Percentiles rank a stretch among this genome's conserved stretches.
Conservation (phyloP, 1,140 invertebrate genomes). For the Aphaenogaster ashmeadi region DNA sequence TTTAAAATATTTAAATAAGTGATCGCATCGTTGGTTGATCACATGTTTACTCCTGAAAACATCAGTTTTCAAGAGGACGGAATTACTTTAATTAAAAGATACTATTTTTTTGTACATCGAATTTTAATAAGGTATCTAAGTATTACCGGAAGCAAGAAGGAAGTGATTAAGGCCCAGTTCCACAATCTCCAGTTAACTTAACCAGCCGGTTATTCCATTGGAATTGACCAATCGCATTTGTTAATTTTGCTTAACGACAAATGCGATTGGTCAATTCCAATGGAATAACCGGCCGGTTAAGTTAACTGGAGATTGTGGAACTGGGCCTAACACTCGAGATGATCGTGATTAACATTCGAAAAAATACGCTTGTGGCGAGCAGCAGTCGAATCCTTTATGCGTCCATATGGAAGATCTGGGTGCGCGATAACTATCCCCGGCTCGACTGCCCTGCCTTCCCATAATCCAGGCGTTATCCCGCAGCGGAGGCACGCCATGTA, state of each 20-base stretch:
- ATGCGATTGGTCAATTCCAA: too few relatives aligned
- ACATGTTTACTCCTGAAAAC: not conserved
- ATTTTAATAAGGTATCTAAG: not conserved
- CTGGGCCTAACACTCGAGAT: too few relatives aligned
- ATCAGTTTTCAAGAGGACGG: not conserved
- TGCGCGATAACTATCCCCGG: slow-evolving; percentile 42
- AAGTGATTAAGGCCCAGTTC: too few relatives aligned
- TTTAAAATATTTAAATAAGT: not conserved
- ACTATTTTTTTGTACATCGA: not conserved
- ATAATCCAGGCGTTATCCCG: slow-evolving; percentile 56
- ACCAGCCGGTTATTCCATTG: too few relatives aligned
- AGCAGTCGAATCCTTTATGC: slow-evolving; percentile 9
- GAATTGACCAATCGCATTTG: too few relatives aligned
- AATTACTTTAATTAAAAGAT: not conserved
- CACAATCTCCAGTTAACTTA: too few relatives aligned
- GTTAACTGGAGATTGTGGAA: too few relatives aligned
- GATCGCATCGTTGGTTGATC: not conserved
- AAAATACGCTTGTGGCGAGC: not conserved
- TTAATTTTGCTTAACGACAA: too few relatives aligned
- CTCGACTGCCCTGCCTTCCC: slow-evolving; percentile 14
- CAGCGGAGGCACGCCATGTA: slow-evolving; percentile 53
- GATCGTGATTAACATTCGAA: not conserved
- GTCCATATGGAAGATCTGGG: slow-evolving; percentile 22
- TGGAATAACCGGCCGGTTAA: too few relatives aligned
- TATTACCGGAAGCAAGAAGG: not conserved